Evolutionary conservation across 2,797 vertebrate species (phyloP).

Genomic region (Phalloptychus januarius): DNA sequence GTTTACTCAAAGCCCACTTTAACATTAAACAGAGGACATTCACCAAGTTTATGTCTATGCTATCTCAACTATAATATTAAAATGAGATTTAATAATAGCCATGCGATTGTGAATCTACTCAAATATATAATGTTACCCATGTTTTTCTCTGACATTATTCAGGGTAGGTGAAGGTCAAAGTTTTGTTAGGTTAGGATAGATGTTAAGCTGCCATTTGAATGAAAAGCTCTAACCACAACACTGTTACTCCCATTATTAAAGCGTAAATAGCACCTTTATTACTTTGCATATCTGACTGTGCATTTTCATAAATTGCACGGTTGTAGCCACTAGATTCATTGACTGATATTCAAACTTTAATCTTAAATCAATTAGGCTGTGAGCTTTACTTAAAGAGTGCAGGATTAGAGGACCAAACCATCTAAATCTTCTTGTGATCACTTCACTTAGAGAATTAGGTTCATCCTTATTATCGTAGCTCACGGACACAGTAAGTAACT

Average conservation of each 20-base stretch:
- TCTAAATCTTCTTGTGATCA: background rate
- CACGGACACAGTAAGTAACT: background rate
- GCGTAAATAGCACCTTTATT: background rate
- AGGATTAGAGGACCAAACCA: background rate
- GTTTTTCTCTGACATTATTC: slow-evolving; percentile 3
- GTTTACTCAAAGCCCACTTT: background rate
- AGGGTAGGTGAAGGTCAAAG: slow-evolving; percentile 46
- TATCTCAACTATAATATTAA: background rate
- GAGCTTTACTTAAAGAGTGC: background rate
- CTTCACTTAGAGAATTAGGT: background rate
- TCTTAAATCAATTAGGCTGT: background rate
- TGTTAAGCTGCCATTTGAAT: slow-evolving; percentile 11
- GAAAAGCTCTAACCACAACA: background rate
- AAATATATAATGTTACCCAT: background rate
- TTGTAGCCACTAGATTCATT: background rate
- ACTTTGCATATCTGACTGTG: background rate
- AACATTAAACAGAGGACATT: background rate
- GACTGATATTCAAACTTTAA: background rate
- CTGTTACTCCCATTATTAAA: background rate
- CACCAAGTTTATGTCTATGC: background rate
- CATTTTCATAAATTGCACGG: background rate
- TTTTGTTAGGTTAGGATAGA: background rate
- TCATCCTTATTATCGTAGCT: background rate
- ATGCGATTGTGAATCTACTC: accelerated
- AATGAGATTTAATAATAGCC: background rate